Base-by-base conservation (phyloP, 2,888 invertebrate species). In the Dynastes maya region DNA sequence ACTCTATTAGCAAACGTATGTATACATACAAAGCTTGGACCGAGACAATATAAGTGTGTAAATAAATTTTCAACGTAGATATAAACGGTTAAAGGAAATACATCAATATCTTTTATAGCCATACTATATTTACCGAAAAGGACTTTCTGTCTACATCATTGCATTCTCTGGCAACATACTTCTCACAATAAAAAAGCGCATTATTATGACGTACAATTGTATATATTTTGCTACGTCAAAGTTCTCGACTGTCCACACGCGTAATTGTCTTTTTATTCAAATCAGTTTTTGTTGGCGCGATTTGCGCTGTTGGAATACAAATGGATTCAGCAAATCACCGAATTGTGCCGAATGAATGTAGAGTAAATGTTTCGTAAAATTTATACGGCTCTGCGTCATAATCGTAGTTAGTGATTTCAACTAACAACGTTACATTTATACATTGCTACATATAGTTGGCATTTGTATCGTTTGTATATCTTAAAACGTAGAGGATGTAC, bases 281-380 rank as follows among this genome's bases (percentile, higher is more conserved):
- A 63, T 63, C 63, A 32, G 63, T 37, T 63, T 63, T 63, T 63
- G 63, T 63, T 32, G 29, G 63, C 63, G 13, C 55, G 22, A 22
- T 16, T 22, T 9, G 8, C 16, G 27, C 6, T 16, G 8, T 8
- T 6, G 4, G 55, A 1, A 16, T 22, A 1, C 8, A 63, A 63
- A 63, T 63, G 37, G 37, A 63, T 63, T 63, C 63, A 37, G 29
- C 63, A 63, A 63, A 63, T 63, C 32, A 63, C 63, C 32, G 63
- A 63, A 63, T 63, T 63, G 63, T 63, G 29, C 29, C 32, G 29
- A 13, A 11, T 63, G 63, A 63, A 63, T 63, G 63, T 63, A 63
- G 32, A 1, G 63, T 32, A 63, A 63, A 63, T 63, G 63, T 63
- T 63, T 32, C 32, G 63, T 58, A 27, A 58, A 58, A 58, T 58